Evolutionary conservation across 2,797 vertebrate genomes (phyloP), one percentile per base, ranked within the genome.

Genomic region (Anomalospiza imberbis): DNA sequence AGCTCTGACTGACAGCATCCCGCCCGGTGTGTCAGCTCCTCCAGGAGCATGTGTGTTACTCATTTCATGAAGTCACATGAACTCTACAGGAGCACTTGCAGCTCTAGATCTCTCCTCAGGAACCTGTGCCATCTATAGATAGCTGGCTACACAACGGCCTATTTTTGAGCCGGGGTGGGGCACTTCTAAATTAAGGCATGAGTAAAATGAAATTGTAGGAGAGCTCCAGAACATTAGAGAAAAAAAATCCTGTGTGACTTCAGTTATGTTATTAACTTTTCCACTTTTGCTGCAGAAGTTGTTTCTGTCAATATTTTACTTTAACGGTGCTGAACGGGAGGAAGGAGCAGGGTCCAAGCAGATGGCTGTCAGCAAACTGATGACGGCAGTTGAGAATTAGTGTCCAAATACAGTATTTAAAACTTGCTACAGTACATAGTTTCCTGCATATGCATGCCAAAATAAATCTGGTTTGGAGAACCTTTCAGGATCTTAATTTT

Each of bases 361-460:
- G 97, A 98, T 98, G 97, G 97, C 95, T 97, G 97, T 97, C 97
- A 97, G 97, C 97, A 97, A 97, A 97, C 96, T 97, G 96, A 97
- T 97, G 97, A 97, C 96, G 97, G 92, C 93, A 98, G 95, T 96
- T 97, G 96, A 95, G 93, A 95, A 98, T 98, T 96, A 97, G 96
- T 97, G 96, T 98, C 97, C 97, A 98, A 98, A 98, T 97, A 97
- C 95, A 97, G 97, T 97, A 97, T 97, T 97, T 95, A 97, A 97
- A 97, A 97, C 95, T 97, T 97, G 97, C 91, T 97, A 97, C 91
- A 96, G 95, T 97, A 93, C 94, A 96, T 96, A 97, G 97, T 96
- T 98, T 98, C 95, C 95, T 97, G 91, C 94, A 93, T 96, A 68
- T 76, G 92, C 94, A 95, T 97, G 97, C 97, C 97, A 98, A 97